Evolutionary conservation across 2,113 vertebrate genomes (phyloP).

Genomic region (Gracilinanus agilis): DNA sequence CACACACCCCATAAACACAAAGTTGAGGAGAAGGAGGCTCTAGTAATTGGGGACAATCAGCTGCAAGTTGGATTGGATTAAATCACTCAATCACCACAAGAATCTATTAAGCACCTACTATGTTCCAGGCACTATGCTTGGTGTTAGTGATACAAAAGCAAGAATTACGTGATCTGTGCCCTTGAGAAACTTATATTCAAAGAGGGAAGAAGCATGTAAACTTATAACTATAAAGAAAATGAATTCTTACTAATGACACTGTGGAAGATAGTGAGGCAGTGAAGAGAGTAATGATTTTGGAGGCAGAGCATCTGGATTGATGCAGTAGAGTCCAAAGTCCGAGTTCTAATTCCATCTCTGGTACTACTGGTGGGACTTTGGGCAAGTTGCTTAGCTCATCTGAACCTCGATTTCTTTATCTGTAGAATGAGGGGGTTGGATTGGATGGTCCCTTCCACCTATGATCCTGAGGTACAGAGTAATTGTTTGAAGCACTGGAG

Average conservation of each 20-base stretch:
- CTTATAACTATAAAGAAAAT: not conserved
- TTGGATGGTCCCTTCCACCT: not conserved
- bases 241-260: not conserved
- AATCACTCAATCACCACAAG: not conserved
- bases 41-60: not conserved
- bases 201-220: not conserved
- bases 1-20: not conserved
- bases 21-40: not conserved
- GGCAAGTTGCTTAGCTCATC: not conserved
- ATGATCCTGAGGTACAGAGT: not conserved
- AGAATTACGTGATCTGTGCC: not conserved
- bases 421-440: not conserved
- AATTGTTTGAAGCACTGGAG: not conserved
- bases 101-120: not conserved
- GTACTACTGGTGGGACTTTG: not conserved
- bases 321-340: not conserved
- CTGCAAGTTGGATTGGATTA: not conserved
- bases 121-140: not conserved
- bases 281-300: too few relatives aligned
- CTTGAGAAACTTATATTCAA: not conserved
- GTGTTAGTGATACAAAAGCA: not conserved
- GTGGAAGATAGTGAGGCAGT: not conserved
- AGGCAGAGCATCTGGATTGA: too few relatives aligned
- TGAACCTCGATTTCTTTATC: not conserved
- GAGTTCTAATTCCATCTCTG: not conserved